Evolutionary conservation across 37 sponge, comb jelly and placozoan genomes (phyloP).

Genomic region (Dysidea cf. avara): DNA sequence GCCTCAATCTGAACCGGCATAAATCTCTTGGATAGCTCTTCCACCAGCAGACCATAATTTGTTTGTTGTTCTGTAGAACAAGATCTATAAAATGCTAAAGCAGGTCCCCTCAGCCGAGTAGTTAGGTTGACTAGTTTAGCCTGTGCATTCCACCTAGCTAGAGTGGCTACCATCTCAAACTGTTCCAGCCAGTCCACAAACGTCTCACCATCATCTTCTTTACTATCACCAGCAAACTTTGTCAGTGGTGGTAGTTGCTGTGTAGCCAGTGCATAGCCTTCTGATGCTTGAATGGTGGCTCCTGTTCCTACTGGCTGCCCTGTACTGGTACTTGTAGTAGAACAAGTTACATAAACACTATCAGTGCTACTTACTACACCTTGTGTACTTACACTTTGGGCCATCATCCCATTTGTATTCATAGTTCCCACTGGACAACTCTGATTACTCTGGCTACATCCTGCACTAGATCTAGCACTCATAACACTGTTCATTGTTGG

Average conservation of each 20-base stretch:
- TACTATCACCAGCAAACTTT: constrained; percentile 38
- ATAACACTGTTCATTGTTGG: too few relatives aligned
- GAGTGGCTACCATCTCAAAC: constrained; percentile 36
- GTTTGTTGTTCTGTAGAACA: constrained; percentile 25
- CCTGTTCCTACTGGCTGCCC: too few relatives aligned
- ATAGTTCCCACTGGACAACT: too few relatives aligned
- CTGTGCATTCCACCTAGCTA: constrained; percentile 35
- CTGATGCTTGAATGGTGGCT: too few relatives aligned
- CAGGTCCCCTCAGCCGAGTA: constrained; percentile 30
- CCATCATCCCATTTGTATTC: too few relatives aligned
- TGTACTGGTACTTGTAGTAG: too few relatives aligned
- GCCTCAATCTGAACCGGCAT: constrained; percentile 36
- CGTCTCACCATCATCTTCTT: constrained; percentile 18
- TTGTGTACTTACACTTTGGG: too few relatives aligned
- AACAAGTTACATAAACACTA: too few relatives aligned
- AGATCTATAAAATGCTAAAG: constrained; percentile 54
- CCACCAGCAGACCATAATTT: constrained; percentile 32
- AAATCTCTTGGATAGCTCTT: constrained; percentile 34
- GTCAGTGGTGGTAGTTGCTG: constrained; percentile 46
- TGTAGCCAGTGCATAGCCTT: not conserved
- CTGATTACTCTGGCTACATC: too few relatives aligned
- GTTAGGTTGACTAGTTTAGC: constrained; percentile 38
- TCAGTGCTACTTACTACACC: too few relatives aligned
- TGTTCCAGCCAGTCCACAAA: constrained; percentile 53
- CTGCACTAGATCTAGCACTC: too few relatives aligned